phyloP scores from a whole-genome alignment of 1,140 invertebrate species.

The Lysiphlebus fabarum region DNA sequence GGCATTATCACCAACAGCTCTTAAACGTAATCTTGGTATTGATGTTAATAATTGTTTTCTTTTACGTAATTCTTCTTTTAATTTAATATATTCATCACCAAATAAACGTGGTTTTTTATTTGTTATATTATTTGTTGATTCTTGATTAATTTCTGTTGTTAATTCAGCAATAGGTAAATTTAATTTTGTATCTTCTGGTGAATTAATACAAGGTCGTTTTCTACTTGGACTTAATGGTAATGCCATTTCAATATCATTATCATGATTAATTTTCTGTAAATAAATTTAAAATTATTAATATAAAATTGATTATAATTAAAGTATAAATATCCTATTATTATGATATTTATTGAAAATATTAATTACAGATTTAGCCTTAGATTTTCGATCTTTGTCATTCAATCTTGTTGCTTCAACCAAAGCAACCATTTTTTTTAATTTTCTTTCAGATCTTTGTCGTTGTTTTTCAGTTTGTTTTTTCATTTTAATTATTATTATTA shows the following conservation, averaged over 20 bases:
- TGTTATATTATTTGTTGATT: constrained; percentile 17
- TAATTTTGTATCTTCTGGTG: constrained; percentile 11
- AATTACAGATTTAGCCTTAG: constrained; percentile 24
- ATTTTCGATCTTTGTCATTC: constrained; percentile 58
- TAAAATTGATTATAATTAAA: neutral
- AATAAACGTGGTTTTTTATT: constrained; percentile 44
- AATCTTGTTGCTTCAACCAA: constrained; percentile 61
- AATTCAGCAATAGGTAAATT: neutral
- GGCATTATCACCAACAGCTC: constrained; percentile 62
- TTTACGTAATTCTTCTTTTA: constrained; percentile 58
- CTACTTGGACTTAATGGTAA: constrained; percentile 17
- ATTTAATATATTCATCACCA: constrained; percentile 56
- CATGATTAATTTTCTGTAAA: neutral
- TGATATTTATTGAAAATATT: neutral
- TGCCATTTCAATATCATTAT: constrained; percentile 2
- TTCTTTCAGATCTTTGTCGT: constrained; percentile 59
- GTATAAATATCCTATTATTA: neutral
- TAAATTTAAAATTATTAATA: neutral
- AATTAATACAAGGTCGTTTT: constrained; percentile 30
- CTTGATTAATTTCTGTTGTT: constrained; percentile 5
- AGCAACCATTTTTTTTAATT: constrained; percentile 63
- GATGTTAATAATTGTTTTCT: constrained; percentile 56
- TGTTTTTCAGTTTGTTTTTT: constrained; percentile 48
- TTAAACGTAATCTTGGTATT: constrained; percentile 60
- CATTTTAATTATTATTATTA: constrained; percentile 30